Conservation (phyloP, 2,888 invertebrate genomes). For the Oxytorus armatus region DNA sequence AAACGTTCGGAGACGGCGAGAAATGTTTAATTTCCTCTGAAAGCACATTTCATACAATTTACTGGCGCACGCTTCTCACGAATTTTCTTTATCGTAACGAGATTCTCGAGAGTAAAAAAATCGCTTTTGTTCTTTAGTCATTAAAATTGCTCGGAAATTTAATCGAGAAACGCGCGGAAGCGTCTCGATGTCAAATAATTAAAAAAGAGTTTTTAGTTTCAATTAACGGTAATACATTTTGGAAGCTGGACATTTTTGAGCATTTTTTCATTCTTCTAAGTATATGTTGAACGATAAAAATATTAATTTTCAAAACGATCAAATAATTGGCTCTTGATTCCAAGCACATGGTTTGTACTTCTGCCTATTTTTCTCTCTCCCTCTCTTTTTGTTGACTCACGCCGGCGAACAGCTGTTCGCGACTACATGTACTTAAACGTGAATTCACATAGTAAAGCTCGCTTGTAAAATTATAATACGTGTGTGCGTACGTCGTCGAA, state of each 20-base stretch:
- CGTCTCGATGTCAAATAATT: no score
- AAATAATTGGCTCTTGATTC: background rate
- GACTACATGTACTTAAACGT: background rate
- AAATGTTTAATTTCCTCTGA: background rate
- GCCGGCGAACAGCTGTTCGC: background rate
- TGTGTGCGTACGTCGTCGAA: slow-evolving; percentile 9
- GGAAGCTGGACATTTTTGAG: no score
- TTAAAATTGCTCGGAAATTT: background rate
- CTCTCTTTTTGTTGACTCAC: slow-evolving; percentile 2
- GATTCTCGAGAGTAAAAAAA: slow-evolving; percentile 10
- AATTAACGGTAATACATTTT: no score
- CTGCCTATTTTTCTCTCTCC: background rate
- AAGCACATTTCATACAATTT: slow-evolving; percentile 8
- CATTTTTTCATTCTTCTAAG: no score
- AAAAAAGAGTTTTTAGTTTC: no score
- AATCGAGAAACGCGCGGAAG: no score
- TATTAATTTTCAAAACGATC: background rate
- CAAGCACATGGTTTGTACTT: no score
- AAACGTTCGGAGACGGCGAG: slow-evolving; percentile 14
- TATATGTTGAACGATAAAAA: background rate
- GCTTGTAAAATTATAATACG: background rate
- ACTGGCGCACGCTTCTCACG: slow-evolving; percentile 6
- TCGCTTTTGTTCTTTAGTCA: background rate
- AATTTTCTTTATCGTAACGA: slow-evolving; percentile 1
- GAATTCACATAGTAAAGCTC: slow-evolving; percentile 20